These are phyloP conservation scores for Meloidogyne hapla DNA, from an alignment of 1,140 invertebrate species.

Conservation along the genomic window DNA sequence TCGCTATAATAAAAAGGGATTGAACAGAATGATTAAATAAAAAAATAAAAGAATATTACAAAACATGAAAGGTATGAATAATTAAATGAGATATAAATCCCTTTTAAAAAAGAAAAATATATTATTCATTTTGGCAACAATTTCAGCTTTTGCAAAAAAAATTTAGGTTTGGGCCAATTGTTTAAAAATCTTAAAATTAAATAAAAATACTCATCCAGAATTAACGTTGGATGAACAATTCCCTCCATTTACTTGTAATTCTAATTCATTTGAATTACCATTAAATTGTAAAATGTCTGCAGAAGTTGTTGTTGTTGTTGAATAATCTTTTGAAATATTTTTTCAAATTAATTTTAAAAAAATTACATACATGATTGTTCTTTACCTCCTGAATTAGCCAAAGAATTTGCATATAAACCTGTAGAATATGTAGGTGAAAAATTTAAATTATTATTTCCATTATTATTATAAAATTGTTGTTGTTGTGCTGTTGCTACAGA, in stretches of 20 bases:
- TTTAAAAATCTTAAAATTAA: too few species aligned
- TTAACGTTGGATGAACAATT: background rate
- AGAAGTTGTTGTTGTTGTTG: slow-evolving; percentile 9
- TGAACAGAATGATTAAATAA: background rate
- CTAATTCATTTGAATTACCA: background rate
- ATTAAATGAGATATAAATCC: background rate
- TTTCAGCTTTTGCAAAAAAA: too few species aligned
- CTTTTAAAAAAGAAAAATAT: too few species aligned
- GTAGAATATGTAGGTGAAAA: background rate
- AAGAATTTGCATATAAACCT: too few species aligned
- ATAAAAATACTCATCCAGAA: background rate
- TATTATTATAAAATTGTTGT: slow-evolving; percentile 14
- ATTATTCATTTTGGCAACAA: too few species aligned
- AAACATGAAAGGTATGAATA: background rate
- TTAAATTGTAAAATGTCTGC: background rate
- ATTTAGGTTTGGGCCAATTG: too few species aligned
- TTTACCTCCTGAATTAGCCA: too few species aligned
- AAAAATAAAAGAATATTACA: background rate
- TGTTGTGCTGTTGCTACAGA: slow-evolving; percentile 12
- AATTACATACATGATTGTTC: too few species aligned
- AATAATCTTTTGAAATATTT: too few species aligned
- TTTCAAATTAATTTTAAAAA: background rate
- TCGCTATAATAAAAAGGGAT: background rate
- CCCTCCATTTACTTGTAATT: too few species aligned
- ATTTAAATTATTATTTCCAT: slow-evolving; percentile 2